phyloP scores from a whole-genome alignment of 2,797 vertebrate species.

The Nothura maculosa region DNA sequence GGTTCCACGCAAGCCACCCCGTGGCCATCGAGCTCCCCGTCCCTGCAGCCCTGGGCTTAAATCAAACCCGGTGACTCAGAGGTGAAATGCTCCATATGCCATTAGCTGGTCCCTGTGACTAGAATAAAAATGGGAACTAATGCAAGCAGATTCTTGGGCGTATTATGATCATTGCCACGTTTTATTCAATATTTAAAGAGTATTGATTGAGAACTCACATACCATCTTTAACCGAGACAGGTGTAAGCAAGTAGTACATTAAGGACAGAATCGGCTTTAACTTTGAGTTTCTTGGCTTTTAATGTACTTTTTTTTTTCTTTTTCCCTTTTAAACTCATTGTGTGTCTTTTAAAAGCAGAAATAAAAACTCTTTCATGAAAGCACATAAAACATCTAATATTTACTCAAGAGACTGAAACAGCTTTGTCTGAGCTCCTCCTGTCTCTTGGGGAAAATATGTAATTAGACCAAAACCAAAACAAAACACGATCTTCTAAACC shows the following conservation, averaged over 20 bases:
- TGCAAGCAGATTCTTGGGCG: not conserved
- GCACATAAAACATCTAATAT: slow-evolving; percentile 68
- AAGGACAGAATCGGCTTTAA: slow-evolving; percentile 29
- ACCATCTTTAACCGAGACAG: slow-evolving; percentile 9
- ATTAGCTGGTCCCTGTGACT: not conserved
- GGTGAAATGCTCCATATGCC: slow-evolving; percentile 27
- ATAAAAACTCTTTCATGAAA: slow-evolving; percentile 64
- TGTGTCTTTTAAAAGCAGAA: slow-evolving; percentile 69
- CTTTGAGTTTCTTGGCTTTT: slow-evolving; percentile 32
- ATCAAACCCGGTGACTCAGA: not conserved
- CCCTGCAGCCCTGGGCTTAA: not conserved
- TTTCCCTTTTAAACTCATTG: slow-evolving; percentile 51
- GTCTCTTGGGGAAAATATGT: slow-evolving; percentile 63
- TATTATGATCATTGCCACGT: slow-evolving; percentile 1
- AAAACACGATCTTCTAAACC: slow-evolving; percentile 63
- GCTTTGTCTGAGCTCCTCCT: slow-evolving; percentile 72
- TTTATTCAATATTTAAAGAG: slow-evolving; percentile 31
- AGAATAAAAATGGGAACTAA: not conserved
- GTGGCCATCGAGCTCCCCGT: not conserved
- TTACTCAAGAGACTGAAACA: slow-evolving; percentile 75
- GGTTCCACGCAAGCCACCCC: slow-evolving; percentile 42
- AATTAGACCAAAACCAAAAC: slow-evolving; percentile 81
- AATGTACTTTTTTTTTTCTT: not conserved
- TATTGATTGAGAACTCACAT: not conserved
- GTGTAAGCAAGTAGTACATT: slow-evolving; percentile 56